Evolutionary conservation across 2,113 vertebrate genomes (phyloP), one percentile per base, ranked within the genome.

Genomic region (Notothenia rossii): DNA sequence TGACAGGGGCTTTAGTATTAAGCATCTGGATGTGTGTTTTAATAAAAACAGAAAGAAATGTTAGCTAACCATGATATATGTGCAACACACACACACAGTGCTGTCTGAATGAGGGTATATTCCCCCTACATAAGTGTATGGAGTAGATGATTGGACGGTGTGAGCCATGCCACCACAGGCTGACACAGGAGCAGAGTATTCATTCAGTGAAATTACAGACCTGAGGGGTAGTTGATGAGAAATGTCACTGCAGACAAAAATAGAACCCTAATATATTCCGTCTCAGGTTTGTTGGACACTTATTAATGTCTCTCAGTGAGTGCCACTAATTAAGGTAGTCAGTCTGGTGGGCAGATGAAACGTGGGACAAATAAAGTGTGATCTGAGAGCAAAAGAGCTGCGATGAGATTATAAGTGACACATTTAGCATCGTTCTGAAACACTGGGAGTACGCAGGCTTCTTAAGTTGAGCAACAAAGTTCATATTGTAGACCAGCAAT

Each of bases 241-340:
- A 91, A 88, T 92, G 84, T 92, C 88, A 89, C 76, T 79, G 86
- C 85, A 53, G 85, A 92, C 81, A 50, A 86, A 92, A 93, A 94
- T 88, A 88, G 83, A 91, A 88, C 85, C 88, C 79, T 94, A 91
- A 93, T 94, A 84, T 91, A 88, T 90, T 86, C 90, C 78, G 56
- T 90, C 87, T 89, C 77, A 90, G 83, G 80, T 88, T 84, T 89
- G 79, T 79, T 77, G 82, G 90, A 92, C 86, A 83, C 83, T 77
- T 92, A 86, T 91, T 93, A 93, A 91, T 90, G 85, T 88, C 78
- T 93, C 60, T 69, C 82, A 68, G 83, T 84, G 92, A 92, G 89
- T 77, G 89, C 75, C 72, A 62, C 89, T 93, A 94, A 94, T 94
- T 90, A 85, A 89, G 83, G 75, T 29, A 86, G 86, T 88, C 88